These are phyloP conservation scores for Vollenhovia emeryi DNA, from an alignment of 1,140 invertebrate species.

Conservation along the genomic window DNA sequence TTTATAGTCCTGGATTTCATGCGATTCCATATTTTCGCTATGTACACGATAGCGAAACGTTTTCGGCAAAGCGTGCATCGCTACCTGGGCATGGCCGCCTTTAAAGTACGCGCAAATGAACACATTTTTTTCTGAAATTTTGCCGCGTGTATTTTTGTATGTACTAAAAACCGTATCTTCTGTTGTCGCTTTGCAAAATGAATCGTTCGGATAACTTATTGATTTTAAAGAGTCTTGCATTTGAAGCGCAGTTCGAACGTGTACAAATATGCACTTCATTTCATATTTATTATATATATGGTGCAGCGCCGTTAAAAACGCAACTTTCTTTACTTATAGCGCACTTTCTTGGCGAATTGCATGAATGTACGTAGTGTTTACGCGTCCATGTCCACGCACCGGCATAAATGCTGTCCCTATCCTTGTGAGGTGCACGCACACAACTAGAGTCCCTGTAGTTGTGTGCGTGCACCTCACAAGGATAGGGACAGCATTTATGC, in stretches of 20 bases:
- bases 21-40: slow-evolving; percentile 44
- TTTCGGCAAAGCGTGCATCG: slow-evolving; percentile 6
- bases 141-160: not conserved
- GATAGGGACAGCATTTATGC: too few species aligned
- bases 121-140: not conserved
- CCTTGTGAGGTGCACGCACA: too few species aligned
- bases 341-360: slow-evolving; percentile 43
- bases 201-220: not conserved
- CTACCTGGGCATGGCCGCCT: not conserved
- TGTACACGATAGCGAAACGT: slow-evolving; percentile 21
- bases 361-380: slow-evolving; percentile 40
- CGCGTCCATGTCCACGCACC: too few species aligned
- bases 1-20: slow-evolving; percentile 51
- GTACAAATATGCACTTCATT: not conserved
- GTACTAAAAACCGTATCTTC: not conserved
- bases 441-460: too few species aligned
- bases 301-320: not conserved
- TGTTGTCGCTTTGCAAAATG: not conserved
- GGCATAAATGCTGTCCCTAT: too few species aligned
- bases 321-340: not conserved
- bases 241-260: not conserved
- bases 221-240: not conserved
- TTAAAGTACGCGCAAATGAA: slow-evolving; percentile 17
- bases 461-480: too few species aligned
- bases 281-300: not conserved